A percentile compares a stretch with the other conserved stretches of the same genome.
Conservation (phyloP, 2,888 invertebrate genomes). For the Chamaedrilus cognettii region DNA sequence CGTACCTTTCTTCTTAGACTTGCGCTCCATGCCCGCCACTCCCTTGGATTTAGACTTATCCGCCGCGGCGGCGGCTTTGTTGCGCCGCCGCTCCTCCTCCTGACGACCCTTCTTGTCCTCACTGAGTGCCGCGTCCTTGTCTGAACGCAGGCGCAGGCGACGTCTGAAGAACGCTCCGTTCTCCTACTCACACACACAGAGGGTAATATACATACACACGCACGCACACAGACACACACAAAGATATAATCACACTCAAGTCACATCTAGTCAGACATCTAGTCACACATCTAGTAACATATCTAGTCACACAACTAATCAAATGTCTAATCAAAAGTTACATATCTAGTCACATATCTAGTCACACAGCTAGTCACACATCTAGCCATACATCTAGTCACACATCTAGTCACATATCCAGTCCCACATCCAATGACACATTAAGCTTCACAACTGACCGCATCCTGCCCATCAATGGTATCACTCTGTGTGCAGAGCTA, state of each 20-base stretch:
- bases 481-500: too few species aligned
- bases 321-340: background rate
- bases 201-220: too few species aligned
- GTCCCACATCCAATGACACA: background rate
- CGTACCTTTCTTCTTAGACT: slow-evolving; percentile 64
- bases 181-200: too few species aligned
- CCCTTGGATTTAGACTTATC: slow-evolving; percentile 59
- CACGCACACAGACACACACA: background rate
- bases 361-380: background rate
- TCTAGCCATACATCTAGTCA: background rate
- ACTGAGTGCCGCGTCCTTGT: slow-evolving; percentile 3
- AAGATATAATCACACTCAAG: background rate
- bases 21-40: slow-evolving; percentile 70
- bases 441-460: background rate
- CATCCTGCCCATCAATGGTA: too few species aligned
- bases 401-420: background rate
- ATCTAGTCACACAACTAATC: background rate
- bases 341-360: background rate
- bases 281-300: background rate
- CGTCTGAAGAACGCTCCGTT: background rate
- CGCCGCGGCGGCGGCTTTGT: too few species aligned
- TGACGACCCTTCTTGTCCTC: slow-evolving; percentile 35
- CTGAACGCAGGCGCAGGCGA: slow-evolving; percentile 12
- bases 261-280: background rate
- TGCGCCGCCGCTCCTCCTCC: slow-evolving; percentile 63